Evolutionary conservation across 2,888 invertebrate genomes (phyloP), one percentile per base, ranked within the genome.

Genomic region (Macrosiphum euphorbiae): DNA sequence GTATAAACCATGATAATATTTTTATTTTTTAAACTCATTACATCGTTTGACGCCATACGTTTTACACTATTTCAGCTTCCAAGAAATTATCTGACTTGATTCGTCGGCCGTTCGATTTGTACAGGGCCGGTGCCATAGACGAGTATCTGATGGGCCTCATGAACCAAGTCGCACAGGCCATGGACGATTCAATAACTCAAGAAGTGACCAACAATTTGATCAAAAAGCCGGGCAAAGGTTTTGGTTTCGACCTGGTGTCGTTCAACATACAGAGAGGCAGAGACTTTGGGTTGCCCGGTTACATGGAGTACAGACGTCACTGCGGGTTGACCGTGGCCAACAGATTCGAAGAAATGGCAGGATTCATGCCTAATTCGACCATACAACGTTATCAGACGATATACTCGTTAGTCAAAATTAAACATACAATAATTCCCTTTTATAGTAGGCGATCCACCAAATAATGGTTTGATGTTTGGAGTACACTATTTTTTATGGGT

Each of bases 181-280:
- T 98, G 98, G 99, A 99, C 96, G 98, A 98, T 96, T 98, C 98
- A 0, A 98, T 99, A 95, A 98, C 98, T 0, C 96, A 96, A 95
- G 97, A 97, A 95, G 98, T 98, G 2, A 98, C 98, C 78, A 98
- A 98, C 96, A 98, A 98, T 96, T 96, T 98, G 94, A 98, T 99
- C 96, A 98, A 98, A 96, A 96, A 96, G 94, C 96, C 96, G 13
- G 95, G 96, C 26, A 95, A 96, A 89, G 95, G 95, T 94, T 98
- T 98, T 95, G 98, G 98, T 95, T 97, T 98, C 97, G 98, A 99
- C 96, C 96, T 99, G 95, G 98, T 98, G 35, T 98, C 98, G 24
- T 98, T 99, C 95, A 99, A 99, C 96, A 98, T 99, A 98, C 98
- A 98, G 96, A 97, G 99, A 95, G 98, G 98, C 91, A 97, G 99